phyloP scores from a whole-genome alignment of 2,888 invertebrate genomes.

The Tetropium fuscum region DNA sequence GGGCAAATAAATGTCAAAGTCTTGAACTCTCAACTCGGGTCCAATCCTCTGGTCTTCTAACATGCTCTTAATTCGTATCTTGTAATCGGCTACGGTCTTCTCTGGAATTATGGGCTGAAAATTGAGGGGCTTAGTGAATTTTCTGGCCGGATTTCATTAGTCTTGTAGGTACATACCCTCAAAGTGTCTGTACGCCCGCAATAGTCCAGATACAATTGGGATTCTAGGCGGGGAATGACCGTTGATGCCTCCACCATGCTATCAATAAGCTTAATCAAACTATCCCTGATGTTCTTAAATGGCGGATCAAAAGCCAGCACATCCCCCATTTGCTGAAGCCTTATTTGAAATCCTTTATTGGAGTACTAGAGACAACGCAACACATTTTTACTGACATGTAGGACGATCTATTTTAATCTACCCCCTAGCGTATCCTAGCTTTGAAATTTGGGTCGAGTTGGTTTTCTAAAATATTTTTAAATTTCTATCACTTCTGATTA shows the following conservation, averaged over 20 bases:
- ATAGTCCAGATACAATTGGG: constrained; percentile 79
- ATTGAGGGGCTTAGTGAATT: constrained; percentile 7
- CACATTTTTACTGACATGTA: no score
- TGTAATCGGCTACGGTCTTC: constrained; percentile 75
- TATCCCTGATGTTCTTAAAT: constrained; percentile 80
- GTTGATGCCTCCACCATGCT: constrained; percentile 80
- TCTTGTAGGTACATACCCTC: constrained; percentile 51
- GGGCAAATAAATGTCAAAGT: constrained; percentile 84
- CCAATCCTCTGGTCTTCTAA: constrained; percentile 80
- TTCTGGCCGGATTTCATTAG: background rate
- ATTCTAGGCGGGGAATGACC: constrained; percentile 83
- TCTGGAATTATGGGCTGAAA: constrained; percentile 81
- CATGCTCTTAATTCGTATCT: constrained; percentile 72
- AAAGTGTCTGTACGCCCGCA: constrained; percentile 52
- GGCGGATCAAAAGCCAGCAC: constrained; percentile 79
- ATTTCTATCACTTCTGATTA: no score
- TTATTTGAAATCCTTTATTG: constrained; percentile 78
- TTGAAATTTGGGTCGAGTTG: no score
- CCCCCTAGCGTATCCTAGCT: no score
- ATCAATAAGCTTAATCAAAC: constrained; percentile 78
- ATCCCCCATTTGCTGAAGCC: constrained; percentile 71
- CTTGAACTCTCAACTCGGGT: constrained; percentile 78
- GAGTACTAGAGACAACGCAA: constrained; percentile 67
- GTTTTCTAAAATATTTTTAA: no score
- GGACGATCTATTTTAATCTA: no score